A percentile compares a stretch with the other conserved stretches of the same genome.
Conservation (phyloP, 2,113 vertebrate genomes). For the Boleophthalmus pectinirostris region DNA sequence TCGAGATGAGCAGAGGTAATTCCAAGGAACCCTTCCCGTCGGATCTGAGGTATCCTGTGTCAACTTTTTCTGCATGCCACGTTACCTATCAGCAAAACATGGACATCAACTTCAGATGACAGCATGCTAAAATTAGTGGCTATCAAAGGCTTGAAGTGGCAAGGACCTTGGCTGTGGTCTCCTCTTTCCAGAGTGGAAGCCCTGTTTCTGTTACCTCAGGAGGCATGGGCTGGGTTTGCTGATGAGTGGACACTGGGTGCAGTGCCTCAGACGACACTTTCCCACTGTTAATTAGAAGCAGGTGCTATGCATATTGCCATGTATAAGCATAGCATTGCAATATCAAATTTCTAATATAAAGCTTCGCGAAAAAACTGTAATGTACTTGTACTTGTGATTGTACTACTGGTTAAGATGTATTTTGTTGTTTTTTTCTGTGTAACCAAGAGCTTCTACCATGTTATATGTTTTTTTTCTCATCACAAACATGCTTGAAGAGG, state of each 20-base stretch:
- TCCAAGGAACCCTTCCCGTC: slow-evolving; percentile 66
- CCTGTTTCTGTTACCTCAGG: slow-evolving; percentile 43
- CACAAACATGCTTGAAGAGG: too few species aligned
- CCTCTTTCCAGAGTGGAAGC: slow-evolving; percentile 64
- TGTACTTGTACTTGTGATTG: not conserved
- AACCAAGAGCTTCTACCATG: not conserved
- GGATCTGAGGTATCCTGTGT: slow-evolving; percentile 68
- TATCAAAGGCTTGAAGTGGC: slow-evolving; percentile 72
- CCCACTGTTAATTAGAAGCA: slow-evolving; percentile 57
- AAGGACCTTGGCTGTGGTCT: slow-evolving; percentile 43
- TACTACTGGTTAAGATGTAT: not conserved
- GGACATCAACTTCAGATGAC: slow-evolving; percentile 74
- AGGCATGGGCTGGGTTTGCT: slow-evolving; percentile 15
- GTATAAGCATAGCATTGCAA: too few species aligned
- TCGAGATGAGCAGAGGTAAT: slow-evolving; percentile 49
- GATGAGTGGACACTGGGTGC: slow-evolving; percentile 38
- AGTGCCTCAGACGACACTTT: slow-evolving; percentile 41
- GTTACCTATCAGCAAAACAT: slow-evolving; percentile 72
- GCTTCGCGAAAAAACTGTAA: not conserved
- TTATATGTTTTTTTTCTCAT: too few species aligned
- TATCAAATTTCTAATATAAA: too few species aligned
- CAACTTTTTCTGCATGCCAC: slow-evolving; percentile 53
- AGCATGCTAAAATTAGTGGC: slow-evolving; percentile 74
- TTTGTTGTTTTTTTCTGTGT: not conserved
- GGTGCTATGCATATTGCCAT: slow-evolving; percentile 4